Evolutionary conservation across 2,888 invertebrate species (phyloP), one percentile per base, ranked within the genome.

Genomic region (Pedicia rivosa): DNA sequence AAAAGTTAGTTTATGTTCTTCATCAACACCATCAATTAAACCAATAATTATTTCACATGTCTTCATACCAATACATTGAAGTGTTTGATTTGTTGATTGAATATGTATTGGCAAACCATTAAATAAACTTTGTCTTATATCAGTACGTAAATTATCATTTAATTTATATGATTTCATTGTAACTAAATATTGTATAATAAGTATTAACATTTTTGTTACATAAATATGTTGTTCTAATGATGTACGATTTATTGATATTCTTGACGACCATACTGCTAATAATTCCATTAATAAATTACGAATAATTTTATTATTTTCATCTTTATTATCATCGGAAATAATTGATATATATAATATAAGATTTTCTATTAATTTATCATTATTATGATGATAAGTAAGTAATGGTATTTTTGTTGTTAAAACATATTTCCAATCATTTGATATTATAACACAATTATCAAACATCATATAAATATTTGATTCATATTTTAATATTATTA

Each of bases 41-140:
- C 70, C 70, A 4, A 74, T 56, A 4, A 78, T 50, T 3, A 77
- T 59, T 50, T 83, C 82, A 0, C 75, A 71, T 0, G 75, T 71
- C 17, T 75, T 69, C 81, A 84, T 84, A 1, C 86, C 86, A 5
- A 78, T 62, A 22, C 67, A 66, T 40, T 81, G 59, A 10, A 78
- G 64, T 28, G 69, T 63, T 19, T 63, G 58, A 19, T 73, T 63
- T 0, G 74, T 57, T 0, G 72, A 70, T 48, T 79, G 74, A 36
- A 87, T 59, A 57, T 86, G 81, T 40, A 68, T 63, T 1, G 74
- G 68, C 47, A 82, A 68, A 0, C 81, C 83, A 19, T 66, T 59
- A 44, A 73, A 72, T 1, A 81, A 49, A 34, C 68, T 64, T 2
- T 49, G 47, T 36, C 54, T 57, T 12, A 52, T 42, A 14, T 48